These are phyloP conservation scores for Siniperca knerii DNA, from an alignment of 2,113 vertebrate species.

Conservation along the genomic window DNA sequence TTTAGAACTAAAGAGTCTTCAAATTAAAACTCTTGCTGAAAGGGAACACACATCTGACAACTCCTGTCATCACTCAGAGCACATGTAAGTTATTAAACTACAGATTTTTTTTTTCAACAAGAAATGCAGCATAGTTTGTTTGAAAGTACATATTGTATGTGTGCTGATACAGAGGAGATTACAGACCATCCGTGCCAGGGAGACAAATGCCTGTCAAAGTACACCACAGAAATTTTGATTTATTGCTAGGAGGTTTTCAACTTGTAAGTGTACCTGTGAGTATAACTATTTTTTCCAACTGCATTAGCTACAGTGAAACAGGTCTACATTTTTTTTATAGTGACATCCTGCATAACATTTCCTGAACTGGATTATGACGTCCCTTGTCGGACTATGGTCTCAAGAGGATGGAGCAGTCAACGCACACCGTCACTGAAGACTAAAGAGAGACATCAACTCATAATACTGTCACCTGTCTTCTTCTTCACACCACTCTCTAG, in stretches of 20 bases:
- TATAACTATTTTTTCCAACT: neutral
- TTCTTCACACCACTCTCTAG: constrained; percentile 17
- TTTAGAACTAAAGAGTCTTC: constrained; percentile 73
- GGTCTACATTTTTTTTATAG: constrained; percentile 69
- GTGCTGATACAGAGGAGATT: constrained; percentile 3
- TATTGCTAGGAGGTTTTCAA: neutral
- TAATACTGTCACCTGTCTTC: constrained; percentile 7
- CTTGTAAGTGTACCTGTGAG: neutral
- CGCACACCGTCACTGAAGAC: constrained; percentile 42
- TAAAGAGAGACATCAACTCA: constrained; percentile 48
- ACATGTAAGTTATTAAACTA: constrained; percentile 87
- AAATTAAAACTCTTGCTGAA: constrained; percentile 84
- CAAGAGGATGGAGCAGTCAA: constrained; percentile 49
- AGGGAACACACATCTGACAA: constrained; percentile 85
- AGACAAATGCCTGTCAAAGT: constrained; percentile 9
- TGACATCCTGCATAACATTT: constrained; percentile 75
- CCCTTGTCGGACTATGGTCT: constrained; percentile 50
- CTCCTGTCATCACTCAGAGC: constrained; percentile 81
- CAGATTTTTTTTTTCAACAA: constrained; percentile 11
- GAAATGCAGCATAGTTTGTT: constrained; percentile 12
- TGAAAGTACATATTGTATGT: neutral
- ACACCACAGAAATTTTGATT: constrained; percentile 7
- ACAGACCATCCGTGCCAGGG: constrained; percentile 16
- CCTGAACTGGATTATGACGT: constrained; percentile 80
- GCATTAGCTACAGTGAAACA: constrained; percentile 8